Conservation (phyloP, 2,113 vertebrate species). For the Channa argus region DNA sequence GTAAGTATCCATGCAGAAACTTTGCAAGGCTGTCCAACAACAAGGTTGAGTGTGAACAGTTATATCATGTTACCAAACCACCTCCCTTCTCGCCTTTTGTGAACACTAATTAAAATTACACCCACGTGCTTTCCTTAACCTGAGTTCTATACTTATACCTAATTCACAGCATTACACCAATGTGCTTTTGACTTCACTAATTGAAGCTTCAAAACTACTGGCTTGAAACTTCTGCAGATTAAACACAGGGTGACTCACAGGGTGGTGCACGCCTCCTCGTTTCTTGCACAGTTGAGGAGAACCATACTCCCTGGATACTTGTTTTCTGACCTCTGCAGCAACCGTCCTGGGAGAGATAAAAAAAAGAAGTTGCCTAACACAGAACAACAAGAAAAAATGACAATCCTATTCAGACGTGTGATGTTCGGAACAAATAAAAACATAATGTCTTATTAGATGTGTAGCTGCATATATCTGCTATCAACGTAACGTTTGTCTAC, state of each 20-base stretch:
- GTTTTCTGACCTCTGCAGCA: constrained; percentile 92
- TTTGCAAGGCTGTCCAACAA: constrained; percentile 4
- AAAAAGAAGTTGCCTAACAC: too few relatives aligned
- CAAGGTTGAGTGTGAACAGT: constrained; percentile 1
- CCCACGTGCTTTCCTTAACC: neutral
- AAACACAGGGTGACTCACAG: constrained; percentile 82
- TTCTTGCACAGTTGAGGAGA: constrained; percentile 91
- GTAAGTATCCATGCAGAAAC: constrained; percentile 4
- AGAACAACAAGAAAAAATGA: too few relatives aligned
- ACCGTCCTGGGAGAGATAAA: constrained; percentile 82
- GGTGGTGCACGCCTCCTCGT: constrained; percentile 82
- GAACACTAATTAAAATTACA: constrained; percentile 2
- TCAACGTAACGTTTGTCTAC: neutral
- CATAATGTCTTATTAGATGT: neutral
- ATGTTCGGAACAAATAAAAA: too few relatives aligned
- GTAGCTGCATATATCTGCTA: neutral
- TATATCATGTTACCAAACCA: constrained; percentile 29
- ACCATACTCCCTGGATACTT: constrained; percentile 90
- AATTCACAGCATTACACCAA: constrained; percentile 28
- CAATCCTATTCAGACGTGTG: too few relatives aligned
- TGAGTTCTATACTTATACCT: neutral
- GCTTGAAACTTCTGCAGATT: constrained; percentile 12
- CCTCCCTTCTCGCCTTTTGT: neutral
- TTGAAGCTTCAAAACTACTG: constrained; percentile 14
- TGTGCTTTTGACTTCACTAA: neutral